Evolutionary conservation across 2,113 vertebrate genomes (phyloP).

Genomic region (Nothobranchius furzeri): DNA sequence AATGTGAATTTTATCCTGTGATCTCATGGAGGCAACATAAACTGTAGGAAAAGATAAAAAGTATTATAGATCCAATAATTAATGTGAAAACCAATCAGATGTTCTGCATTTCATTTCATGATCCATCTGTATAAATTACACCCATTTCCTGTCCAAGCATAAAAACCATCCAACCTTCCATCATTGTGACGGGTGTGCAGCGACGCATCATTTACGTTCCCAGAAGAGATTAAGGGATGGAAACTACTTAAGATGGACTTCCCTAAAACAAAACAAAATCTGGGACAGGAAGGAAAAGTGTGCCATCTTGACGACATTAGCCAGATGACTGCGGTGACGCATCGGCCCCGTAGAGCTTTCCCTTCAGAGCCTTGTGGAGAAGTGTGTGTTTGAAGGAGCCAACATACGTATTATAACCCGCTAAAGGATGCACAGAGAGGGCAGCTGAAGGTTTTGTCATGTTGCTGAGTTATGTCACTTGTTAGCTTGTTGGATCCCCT

Average conservation of each 20-base stretch:
- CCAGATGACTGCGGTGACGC: constrained; percentile 21
- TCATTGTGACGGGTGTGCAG: not conserved
- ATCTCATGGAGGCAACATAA: not conserved
- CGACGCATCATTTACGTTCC: constrained; percentile 8
- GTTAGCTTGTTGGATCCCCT: not conserved
- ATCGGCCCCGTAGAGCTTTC: not conserved
- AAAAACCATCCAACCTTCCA: not conserved
- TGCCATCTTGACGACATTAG: constrained; percentile 10
- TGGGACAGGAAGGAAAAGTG: constrained; percentile 33
- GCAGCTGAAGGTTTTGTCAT: not conserved
- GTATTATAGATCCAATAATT: too few species aligned
- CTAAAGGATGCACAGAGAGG: not conserved
- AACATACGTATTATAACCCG: not conserved
- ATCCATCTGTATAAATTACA: not conserved
- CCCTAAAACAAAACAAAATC: constrained; percentile 6
- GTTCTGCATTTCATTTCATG: too few species aligned
- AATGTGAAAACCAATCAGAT: too few species aligned
- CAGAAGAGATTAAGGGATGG: constrained; percentile 25
- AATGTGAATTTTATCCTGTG: not conserved
- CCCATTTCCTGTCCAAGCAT: not conserved
- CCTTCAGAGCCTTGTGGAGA: not conserved
- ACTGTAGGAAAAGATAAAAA: not conserved
- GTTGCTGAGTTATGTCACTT: not conserved
- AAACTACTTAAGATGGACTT: constrained; percentile 1
- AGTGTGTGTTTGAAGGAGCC: constrained; percentile 6